Base-by-base conservation (phyloP, 2,888 invertebrate genomes). In the Halocaridina rubra region DNA sequence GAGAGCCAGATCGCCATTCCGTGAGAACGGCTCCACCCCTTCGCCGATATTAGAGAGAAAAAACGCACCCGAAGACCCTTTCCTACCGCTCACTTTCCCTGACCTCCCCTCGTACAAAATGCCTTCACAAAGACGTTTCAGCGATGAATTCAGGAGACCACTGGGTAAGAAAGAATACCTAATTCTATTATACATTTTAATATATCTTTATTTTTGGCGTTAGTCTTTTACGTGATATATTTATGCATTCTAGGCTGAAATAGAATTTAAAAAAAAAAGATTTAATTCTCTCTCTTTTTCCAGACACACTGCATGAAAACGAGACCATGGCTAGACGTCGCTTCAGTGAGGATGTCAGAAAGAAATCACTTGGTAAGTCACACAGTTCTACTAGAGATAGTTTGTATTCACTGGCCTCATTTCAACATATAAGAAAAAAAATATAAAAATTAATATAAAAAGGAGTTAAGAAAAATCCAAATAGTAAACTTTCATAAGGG, bases 251-350 rank as follows among this genome's bases (percentile, higher is more conserved):
- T n/a, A n/a, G n/a, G n/a, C n/a, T n/a, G n/a, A n/a, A n/a, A n/a
- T n/a, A n/a, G n/a, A n/a, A n/a, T n/a, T n/a, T n/a, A n/a, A n/a
- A n/a, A n/a, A n/a, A n/a, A n/a, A n/a, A n/a, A n/a, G n/a, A n/a
- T n/a, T n/a, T n/a, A n/a, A n/a, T n/a, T n/a, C n/a, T n/a, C n/a
- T n/a, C n/a, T n/a, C n/a, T n/a, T n/a, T n/a, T n/a, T n/a, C 53
- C 71, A 87, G 87, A 85, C 7, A 87, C 87, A 24, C 85, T 87
- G 2, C 87, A 87, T 61, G 87, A 87, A 67, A 85, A 87, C 30
- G 82, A 87, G 53, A 85, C 85, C 13, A 61, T 82, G 27, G 81
- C 87, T 19, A 59, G 87, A 5, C 79, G 87, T 10, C 81, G 87
- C 22, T 87, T 82, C 82, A 87, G 87, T 33, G 87, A 85, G 46